A percentile compares a stretch with the other conserved stretches of the same genome.
Evolutionary conservation across 1,140 invertebrate genomes (phyloP).

Genomic region (Orchesella cincta): DNA sequence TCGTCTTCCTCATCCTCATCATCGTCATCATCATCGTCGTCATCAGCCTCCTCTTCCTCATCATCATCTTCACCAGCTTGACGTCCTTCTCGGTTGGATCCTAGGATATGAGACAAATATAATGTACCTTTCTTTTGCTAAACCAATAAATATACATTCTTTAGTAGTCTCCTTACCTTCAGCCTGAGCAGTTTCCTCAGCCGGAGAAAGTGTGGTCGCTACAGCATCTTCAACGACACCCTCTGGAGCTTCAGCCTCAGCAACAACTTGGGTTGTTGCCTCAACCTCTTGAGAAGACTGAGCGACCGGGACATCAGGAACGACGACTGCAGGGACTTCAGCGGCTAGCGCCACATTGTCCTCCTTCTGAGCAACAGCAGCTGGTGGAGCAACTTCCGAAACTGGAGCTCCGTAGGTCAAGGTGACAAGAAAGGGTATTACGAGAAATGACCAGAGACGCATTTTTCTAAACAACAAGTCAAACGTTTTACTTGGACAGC

Average conservation of each 20-base stretch:
- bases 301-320: not conserved
- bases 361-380: not conserved
- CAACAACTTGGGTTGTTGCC: not conserved
- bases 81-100: slow-evolving; percentile 35
- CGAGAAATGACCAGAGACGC: slow-evolving; percentile 43
- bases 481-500: not conserved
- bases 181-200: not conserved
- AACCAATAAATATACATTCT: not conserved
- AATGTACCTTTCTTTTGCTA: not conserved
- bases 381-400: slow-evolving; percentile 7
- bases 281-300: not conserved
- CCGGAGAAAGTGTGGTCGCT: not conserved
- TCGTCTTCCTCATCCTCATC: slow-evolving; percentile 49
- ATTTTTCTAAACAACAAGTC: slow-evolving; percentile 36
- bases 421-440: slow-evolving; percentile 39
- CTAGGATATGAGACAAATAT: not conserved
- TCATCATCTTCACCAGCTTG: slow-evolving; percentile 45
- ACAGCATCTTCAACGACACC: not conserved
- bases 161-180: not conserved
- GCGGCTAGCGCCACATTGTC: not conserved
- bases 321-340: not conserved
- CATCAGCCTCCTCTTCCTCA: slow-evolving; percentile 40
- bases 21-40: slow-evolving; percentile 46
- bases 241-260: not conserved
- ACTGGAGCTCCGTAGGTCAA: slow-evolving; percentile 41